A percentile compares a stretch with the other conserved stretches of the same genome.
Conservation (phyloP, 2,797 vertebrate species). For the Neosalanx taihuensis region DNA sequence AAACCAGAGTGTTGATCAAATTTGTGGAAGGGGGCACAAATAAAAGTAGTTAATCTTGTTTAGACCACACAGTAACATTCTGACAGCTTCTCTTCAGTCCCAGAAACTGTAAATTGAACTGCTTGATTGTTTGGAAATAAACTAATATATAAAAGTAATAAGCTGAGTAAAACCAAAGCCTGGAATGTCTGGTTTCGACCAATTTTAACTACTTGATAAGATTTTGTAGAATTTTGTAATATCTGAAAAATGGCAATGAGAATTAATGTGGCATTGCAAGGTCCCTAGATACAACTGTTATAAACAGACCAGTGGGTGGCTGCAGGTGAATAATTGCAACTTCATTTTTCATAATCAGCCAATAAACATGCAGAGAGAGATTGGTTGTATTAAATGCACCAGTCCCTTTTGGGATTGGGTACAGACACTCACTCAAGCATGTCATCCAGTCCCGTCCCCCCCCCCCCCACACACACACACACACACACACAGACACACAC, state of each 20-base stretch:
- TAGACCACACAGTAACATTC: conserved; percentile 69
- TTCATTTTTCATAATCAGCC: conserved; percentile 71
- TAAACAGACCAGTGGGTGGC: conserved; percentile 22
- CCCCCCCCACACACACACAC: background rate
- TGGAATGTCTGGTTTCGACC: conserved; percentile 39
- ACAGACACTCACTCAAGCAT: conserved; percentile 2
- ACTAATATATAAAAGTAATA: conserved; percentile 14
- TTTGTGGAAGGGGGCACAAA: conserved; percentile 69
- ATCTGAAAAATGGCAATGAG: background rate
- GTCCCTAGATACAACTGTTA: conserved; percentile 38
- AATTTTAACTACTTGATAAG: conserved; percentile 43
- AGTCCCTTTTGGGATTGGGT: background rate
- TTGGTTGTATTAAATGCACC: conserved; percentile 50
- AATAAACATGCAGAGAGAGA: conserved; percentile 70
- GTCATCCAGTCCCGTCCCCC: background rate
- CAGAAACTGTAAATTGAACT: conserved; percentile 60
- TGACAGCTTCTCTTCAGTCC: conserved; percentile 67
- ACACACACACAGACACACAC: background rate
- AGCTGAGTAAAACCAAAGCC: conserved; percentile 24
- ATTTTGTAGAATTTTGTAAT: conserved; percentile 28
- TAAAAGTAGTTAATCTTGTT: conserved; percentile 75
- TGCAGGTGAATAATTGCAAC: conserved; percentile 46
- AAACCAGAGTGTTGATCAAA: conserved; percentile 67
- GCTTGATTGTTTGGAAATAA: conserved; percentile 53
- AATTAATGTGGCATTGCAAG: conserved; percentile 41